Evolutionary conservation across 2,113 vertebrate genomes (phyloP), one percentile per base, ranked within the genome.

Genomic region (Hippocampus mohnikei): DNA sequence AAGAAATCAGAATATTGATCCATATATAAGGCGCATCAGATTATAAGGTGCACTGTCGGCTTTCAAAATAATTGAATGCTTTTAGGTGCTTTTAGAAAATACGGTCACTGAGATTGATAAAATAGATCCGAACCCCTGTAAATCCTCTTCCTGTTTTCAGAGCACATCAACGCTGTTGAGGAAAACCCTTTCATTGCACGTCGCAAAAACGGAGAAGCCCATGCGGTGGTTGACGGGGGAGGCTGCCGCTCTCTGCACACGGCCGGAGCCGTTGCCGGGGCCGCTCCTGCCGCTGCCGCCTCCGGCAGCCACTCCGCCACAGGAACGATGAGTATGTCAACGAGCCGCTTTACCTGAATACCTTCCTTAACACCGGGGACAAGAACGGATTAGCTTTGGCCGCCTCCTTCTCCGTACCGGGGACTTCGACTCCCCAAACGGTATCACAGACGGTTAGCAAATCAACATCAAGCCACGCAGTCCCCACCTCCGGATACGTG

Each of bases 101-200:
- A 37, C 33, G 33, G 33, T 37, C 33, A 37, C 33, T 37, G 33
- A 37, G 42, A 1, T 44, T 44, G 3, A 44, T 44, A 13, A 44
- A 50, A 50, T 18, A 50, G 6, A 48, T 18, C 1, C 16, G 5
- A 41, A 3, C 15, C 63, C 27, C 72, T 77, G 50, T 15, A 13
- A 23, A 27, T 66, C 11, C 2, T 18, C 12, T 65, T 63, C 76
- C 55, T 73, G 0, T 69, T 70, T 72, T 46, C 78, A 97, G 96
- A 98, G 84, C 95, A 95, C 87, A 90, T 96, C 66, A 95, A 94
- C 85, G 94, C 96, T 0, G 95, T 99, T 52, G 97, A 99, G 71
- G 97, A 99, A 81, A 99, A 99, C 77, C 97, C 97, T 0, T 99
- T 99, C 46, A 96, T 96, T 55, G 94, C 96, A 33, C 94, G 94